A percentile compares a stretch with the other conserved stretches of the same genome.
These are phyloP conservation scores for Drosophila paracracens DNA, from an alignment of 2,888 invertebrate genomes.

Conservation along the genomic window DNA sequence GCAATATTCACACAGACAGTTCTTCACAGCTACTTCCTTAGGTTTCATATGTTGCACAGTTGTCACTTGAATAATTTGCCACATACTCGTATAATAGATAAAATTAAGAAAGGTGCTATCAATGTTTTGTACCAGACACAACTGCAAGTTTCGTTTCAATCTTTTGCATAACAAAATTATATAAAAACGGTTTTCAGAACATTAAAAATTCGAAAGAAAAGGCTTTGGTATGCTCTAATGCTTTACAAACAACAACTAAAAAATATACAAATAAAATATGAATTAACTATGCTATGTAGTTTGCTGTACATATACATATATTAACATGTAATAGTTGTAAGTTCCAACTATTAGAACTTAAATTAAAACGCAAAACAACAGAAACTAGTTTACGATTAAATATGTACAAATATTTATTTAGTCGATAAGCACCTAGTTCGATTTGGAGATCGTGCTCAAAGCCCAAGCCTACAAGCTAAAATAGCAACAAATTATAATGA, in stretches of 20 bases:
- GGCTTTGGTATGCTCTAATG: conserved; percentile 86
- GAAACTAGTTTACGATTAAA: conserved; percentile 51
- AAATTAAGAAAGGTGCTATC: conserved; percentile 69
- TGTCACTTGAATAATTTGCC: conserved; percentile 24
- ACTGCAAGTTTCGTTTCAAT: conserved; percentile 27
- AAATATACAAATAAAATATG: conserved; percentile 12
- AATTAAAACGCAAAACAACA: conserved; percentile 59
- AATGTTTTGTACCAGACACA: conserved; percentile 60
- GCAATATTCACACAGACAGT: conserved; percentile 21
- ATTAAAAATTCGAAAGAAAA: conserved; percentile 68
- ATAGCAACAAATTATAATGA: background rate
- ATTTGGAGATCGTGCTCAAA: conserved; percentile 51
- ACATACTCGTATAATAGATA: conserved; percentile 10
- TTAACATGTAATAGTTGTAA: conserved; percentile 57
- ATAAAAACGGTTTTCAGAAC: conserved; percentile 66
- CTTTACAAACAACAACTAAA: conserved; percentile 80
- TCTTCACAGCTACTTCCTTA: conserved; percentile 34
- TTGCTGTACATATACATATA: conserved; percentile 53
- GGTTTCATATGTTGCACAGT: conserved; percentile 52
- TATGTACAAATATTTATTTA: conserved; percentile 21
- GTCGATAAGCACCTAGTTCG: conserved; percentile 42
- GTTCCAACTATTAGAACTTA: conserved; percentile 63
- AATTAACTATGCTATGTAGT: conserved; percentile 49
- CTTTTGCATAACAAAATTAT: conserved; percentile 19
- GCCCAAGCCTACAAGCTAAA: conserved; percentile 50